Base-by-base conservation (phyloP, 1,140 invertebrate species). In the Pristionchus pacificus region DNA sequence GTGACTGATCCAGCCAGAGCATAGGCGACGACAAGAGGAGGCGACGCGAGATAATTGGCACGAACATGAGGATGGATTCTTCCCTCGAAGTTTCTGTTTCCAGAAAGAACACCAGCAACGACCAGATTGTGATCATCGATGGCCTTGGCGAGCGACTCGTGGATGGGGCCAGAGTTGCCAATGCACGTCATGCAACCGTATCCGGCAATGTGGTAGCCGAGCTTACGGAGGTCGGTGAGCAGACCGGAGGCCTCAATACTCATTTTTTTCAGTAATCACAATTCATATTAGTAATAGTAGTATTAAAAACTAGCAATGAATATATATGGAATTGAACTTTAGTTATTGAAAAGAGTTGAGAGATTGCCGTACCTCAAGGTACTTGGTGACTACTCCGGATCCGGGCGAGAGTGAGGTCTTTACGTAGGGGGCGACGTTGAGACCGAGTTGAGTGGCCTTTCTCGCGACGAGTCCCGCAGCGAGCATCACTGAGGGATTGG, bases 131-230 rank as follows among this genome's bases (percentile, higher is more conserved):
- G 92, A 88, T 93, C 91, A 84, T 98, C 95, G 78, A 98, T 97
- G 1, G 92, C 92, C 79, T 93, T 91, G 0, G 90, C 90, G 29
- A 98, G 91, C 74, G 90, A 88, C 71, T 96, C 93, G 67, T 93
- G 91, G 6, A 98, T 88, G 0, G 93, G 93, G 14, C 95, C 95
- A 61, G 91, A 93, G 85, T 98, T 98, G 10, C 96, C 96, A 76
- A 98, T 98, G 85, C 95, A 98, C 0, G 95, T 98, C 94, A 97
- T 97, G 85, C 95, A 98, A 1, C 95, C 89, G 82, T 95, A 97
- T n/a, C 95, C 95, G 31, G 93, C 91, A 66, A 94, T 90, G 79
- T 93, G 89, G 85, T 97, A 98, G 81, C 95, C 95, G 14, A 97
- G 87, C 84, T 92, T 88, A 72, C 91, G 89, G 57, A 98, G 85